These are phyloP conservation scores for Ochotona curzoniae DNA, from an alignment of 2,113 vertebrate genomes.

Conservation along the genomic window DNA sequence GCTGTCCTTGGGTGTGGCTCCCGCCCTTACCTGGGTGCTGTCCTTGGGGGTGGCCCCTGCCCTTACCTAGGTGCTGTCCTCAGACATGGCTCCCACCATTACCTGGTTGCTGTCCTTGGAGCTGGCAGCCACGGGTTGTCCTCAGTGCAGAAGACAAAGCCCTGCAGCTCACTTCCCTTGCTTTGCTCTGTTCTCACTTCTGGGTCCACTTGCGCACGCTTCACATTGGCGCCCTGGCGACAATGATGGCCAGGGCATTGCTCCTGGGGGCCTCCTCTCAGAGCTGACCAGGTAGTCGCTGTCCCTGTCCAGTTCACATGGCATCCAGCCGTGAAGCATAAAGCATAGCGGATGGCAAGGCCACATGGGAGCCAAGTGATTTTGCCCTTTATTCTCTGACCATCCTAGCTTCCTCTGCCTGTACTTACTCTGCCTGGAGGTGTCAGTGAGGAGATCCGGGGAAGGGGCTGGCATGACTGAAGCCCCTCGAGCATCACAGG, in stretches of 20 bases:
- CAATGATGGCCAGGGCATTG: not conserved
- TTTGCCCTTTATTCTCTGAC: conserved; percentile 26
- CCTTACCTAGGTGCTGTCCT: too few relatives aligned
- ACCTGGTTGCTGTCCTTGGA: too few relatives aligned
- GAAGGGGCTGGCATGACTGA: conserved; percentile 53
- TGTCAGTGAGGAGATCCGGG: not conserved
- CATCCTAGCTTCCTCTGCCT: conserved; percentile 10
- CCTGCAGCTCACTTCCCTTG: not conserved
- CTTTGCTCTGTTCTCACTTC: not conserved
- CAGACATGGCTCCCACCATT: too few relatives aligned
- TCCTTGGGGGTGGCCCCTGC: too few relatives aligned
- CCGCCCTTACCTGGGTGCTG: too few relatives aligned
- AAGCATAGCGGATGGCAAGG: too few relatives aligned
- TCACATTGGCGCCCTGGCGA: not conserved
- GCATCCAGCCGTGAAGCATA: not conserved
- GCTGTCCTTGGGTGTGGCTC: too few relatives aligned
- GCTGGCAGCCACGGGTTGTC: too few relatives aligned
- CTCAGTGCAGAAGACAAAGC: too few relatives aligned
- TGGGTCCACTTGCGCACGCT: not conserved
- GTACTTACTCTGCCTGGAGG: not conserved
- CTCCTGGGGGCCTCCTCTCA: too few relatives aligned
- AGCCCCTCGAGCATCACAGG: conserved; percentile 27
- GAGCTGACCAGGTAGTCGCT: not conserved
- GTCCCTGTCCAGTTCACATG: not conserved
- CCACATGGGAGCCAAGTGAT: not conserved